Evolutionary conservation across 2,888 invertebrate species (phyloP).

Genomic region (Allacma fusca): DNA sequence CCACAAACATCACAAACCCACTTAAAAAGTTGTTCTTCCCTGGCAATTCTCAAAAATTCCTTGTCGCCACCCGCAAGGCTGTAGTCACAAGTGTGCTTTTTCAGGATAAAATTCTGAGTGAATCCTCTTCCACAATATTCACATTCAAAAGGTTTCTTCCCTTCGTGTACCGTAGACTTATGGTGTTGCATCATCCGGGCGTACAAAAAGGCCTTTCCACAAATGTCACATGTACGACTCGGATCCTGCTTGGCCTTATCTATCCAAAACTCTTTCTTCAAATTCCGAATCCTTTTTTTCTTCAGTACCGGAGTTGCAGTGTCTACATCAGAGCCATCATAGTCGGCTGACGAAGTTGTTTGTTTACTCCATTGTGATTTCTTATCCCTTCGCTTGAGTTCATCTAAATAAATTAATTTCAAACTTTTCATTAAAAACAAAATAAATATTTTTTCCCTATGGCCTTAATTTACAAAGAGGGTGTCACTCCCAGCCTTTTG

Average conservation of each 20-base stretch:
- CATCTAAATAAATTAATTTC: neutral
- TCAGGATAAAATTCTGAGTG: constrained; percentile 23
- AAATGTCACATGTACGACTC: constrained; percentile 21
- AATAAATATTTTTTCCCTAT: neutral
- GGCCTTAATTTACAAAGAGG: no score
- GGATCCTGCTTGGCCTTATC: constrained; percentile 27
- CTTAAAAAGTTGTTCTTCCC: constrained; percentile 28
- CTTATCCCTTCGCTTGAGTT: neutral
- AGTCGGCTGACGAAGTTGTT: neutral
- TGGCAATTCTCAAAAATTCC: constrained; percentile 28
- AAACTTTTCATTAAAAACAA: neutral
- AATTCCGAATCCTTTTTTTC: constrained; percentile 1
- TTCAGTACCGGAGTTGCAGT: neutral
- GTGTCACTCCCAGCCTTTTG: no score
- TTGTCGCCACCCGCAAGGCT: constrained; percentile 16
- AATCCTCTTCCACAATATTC: constrained; percentile 1
- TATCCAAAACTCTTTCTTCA: constrained; percentile 31
- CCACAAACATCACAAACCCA: constrained; percentile 10
- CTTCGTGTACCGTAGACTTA: constrained; percentile 23
- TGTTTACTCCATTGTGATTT: neutral
- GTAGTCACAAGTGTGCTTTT: constrained; percentile 35
- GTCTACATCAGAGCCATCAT: neutral
- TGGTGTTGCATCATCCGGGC: constrained; percentile 29
- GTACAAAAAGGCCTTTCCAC: constrained; percentile 23
- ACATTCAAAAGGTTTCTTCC: constrained; percentile 11